Evolutionary conservation across 2,113 vertebrate species (phyloP).

Genomic region (western clawed frog (Xenopus tropicalis)): UCB_Xtro_10.0 CM004443.2:13508001-13508500

Average conservation of each 20-base stretch:
- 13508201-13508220: conserved; percentile 42
- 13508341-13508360: background rate
- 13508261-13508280: rapidly evolving
- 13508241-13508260: conserved; percentile 8
- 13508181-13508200: conserved; percentile 55
- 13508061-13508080: conserved; percentile 46
- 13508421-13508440: too few species aligned
- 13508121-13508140: conserved; percentile 42
- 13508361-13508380: background rate
- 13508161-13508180: conserved; percentile 37
- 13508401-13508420: too few species aligned
- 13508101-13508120: conserved; percentile 33
- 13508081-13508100: conserved; percentile 48
- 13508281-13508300: rapidly evolving
- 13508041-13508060: background rate
- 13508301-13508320: background rate
- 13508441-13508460: too few species aligned
- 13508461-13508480: too few species aligned
- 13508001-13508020: too few species aligned
- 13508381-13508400: too few species aligned
- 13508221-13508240: conserved; percentile 34
- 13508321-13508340: too few species aligned
- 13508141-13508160: conserved; percentile 52
- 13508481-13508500: too few species aligned
- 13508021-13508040: conserved; percentile 47